Conservation (phyloP, 2,888 invertebrate species). For the Pachymerium ferrugineum region DNA sequence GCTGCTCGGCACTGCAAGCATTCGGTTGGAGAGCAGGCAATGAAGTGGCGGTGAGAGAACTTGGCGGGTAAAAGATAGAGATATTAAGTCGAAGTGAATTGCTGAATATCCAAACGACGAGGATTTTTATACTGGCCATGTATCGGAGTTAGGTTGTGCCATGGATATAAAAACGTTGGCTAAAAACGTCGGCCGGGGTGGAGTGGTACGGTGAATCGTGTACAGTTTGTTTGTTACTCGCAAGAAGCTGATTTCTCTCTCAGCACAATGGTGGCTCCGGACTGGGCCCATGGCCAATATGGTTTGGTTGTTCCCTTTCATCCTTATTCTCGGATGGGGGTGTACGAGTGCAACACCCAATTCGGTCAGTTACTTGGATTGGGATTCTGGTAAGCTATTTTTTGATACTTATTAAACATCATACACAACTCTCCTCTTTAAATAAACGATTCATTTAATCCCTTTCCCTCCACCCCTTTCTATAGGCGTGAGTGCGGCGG, state of each 20-base stretch:
- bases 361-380: slow-evolving; percentile 30
- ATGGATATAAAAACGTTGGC: slow-evolving; percentile 1
- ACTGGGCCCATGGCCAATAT: slow-evolving; percentile 30
- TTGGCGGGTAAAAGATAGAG: background rate
- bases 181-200: background rate
- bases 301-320: slow-evolving; percentile 22
- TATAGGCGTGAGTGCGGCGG: no score
- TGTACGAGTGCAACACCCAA: background rate
- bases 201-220: slow-evolving; percentile 10
- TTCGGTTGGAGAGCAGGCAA: background rate
- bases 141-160: background rate
- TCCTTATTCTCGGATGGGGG: slow-evolving; percentile 20
- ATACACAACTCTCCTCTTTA: no score
- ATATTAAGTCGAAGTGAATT: no score
- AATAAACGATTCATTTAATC: no score
- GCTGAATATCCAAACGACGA: no score
- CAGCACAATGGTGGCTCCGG: slow-evolving; percentile 31
- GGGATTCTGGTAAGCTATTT: slow-evolving; percentile 23
- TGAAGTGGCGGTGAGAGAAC: background rate
- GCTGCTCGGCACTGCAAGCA: slow-evolving; percentile 11
- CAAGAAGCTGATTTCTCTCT: slow-evolving; percentile 15
- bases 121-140: background rate
- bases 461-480: no score
- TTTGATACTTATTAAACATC: background rate
- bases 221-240: slow-evolving; percentile 14